Evolutionary conservation across 2,113 vertebrate species (phyloP).

Genomic region (Myotis lucifugus): DNA sequence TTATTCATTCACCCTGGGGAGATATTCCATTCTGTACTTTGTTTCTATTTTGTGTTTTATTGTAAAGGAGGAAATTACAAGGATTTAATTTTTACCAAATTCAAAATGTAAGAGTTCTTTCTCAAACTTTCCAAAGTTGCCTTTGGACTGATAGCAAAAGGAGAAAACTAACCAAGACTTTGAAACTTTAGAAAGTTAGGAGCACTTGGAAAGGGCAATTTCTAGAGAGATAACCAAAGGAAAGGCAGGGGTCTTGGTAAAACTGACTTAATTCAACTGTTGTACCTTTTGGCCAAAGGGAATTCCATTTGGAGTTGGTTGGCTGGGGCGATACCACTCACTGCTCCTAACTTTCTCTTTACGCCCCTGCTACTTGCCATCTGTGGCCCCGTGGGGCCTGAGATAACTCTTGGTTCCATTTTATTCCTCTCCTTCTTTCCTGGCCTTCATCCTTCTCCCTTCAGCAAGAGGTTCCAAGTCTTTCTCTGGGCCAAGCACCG

Average conservation of each 20-base stretch:
- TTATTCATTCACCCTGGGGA: not conserved
- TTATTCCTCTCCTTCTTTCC: not conserved
- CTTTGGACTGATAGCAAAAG: not conserved
- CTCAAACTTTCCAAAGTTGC: not conserved
- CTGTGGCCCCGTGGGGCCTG: not conserved
- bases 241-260: not conserved
- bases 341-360: not conserved
- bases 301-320: not conserved
- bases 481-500: not conserved
- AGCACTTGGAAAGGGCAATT: not conserved
- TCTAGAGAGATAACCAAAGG: not conserved
- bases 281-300: not conserved
- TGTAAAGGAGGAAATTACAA: not conserved
- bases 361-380: not conserved
- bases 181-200: constrained; percentile 8
- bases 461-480: not conserved
- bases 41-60: constrained; percentile 27
- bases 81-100: constrained; percentile 23
- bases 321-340: not conserved
- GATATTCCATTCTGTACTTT: not conserved
- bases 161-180: constrained; percentile 3
- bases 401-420: not conserved
- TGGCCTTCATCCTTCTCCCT: not conserved
- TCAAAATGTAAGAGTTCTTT: constrained; percentile 3
- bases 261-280: not conserved